Percentiles rank a stretch among this genome's conserved stretches.
Evolutionary conservation across 1,140 invertebrate genomes (phyloP).

Genomic region (Neodiprion pinetum): DNA sequence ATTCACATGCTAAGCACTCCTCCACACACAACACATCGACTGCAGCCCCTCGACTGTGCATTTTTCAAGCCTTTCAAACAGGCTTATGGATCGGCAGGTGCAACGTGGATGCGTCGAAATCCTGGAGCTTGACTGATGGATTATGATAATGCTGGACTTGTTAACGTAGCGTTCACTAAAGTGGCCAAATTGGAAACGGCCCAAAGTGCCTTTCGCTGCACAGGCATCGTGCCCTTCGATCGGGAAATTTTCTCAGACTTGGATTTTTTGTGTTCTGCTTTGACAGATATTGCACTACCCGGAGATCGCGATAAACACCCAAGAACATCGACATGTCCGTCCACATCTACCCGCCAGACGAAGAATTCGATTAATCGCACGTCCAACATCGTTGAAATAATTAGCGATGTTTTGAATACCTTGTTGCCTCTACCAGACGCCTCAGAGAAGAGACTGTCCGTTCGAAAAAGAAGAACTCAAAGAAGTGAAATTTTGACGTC

Average conservation of each 20-base stretch:
- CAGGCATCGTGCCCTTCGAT: constrained; percentile 44
- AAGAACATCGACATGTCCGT: background rate
- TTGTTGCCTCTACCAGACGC: background rate
- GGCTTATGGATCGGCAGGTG: constrained; percentile 44
- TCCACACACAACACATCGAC: constrained; percentile 49
- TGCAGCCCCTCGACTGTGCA: constrained; percentile 47
- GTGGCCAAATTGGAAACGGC: constrained; percentile 45
- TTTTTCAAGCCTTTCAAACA: constrained; percentile 53
- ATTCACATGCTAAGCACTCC: constrained; percentile 49
- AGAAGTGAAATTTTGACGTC: constrained; percentile 20
- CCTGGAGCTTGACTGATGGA: constrained; percentile 30
- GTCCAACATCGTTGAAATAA: too few relatives aligned
- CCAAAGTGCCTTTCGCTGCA: constrained; percentile 43
- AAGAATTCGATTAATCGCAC: background rate
- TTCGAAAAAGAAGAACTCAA: constrained; percentile 8
- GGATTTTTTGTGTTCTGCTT: background rate
- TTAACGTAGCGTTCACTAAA: constrained; percentile 43
- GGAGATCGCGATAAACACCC: background rate
- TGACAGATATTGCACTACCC: background rate
- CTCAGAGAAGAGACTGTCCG: background rate
- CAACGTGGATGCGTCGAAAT: constrained; percentile 48
- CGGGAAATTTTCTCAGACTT: constrained; percentile 32
- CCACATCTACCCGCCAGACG: background rate
- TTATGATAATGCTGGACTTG: constrained; percentile 36
- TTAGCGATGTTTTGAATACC: background rate